Base-by-base conservation (phyloP, 2,888 invertebrate species). In the Philhelius pedissequus region DNA sequence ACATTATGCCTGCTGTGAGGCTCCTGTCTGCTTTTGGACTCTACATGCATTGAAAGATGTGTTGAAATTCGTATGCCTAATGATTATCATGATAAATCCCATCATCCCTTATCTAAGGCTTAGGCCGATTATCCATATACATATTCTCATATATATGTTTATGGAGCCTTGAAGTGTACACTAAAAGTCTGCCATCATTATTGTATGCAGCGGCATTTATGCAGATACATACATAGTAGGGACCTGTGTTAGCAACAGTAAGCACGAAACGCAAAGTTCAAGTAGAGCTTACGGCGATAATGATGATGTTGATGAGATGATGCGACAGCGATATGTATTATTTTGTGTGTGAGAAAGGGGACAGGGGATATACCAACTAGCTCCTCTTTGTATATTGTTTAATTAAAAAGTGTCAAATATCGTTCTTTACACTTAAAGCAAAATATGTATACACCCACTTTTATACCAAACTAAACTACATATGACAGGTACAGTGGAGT, bases 21-120 rank as follows among this genome's bases (percentile, higher is more conserved):
- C 43, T 35, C 45, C 73, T 74, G 54, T 69, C 78, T 83, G 56
- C 78, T 66, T 40, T 70, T 64, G 64, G 64, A 75, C 70, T 79
- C 32, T 25, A n/a, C 3, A n/a, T 40, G 40, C 75, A 84, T 84
- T 84, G 80, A 75, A 84, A 84, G 84, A 84, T 84, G 75, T 75
- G 75, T 71, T 84, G 75, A 84, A 71, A 84, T 75, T 79, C 84
- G 80, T 84, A 84, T 62, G 75, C 75, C 84, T 84, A 80, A 76
- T 84, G 79, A 84, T 84, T 80, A 84, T 84, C 79, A 71, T 60
- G 75, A 80, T 84, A 84, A 84, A 73, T 76, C 75, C 84, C 79
- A 68, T 54, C 84, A 54, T 30, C 58, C 52, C 56, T 75, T 75
- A 64, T 60, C 68, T 45, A 52, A 20, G 60, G 66, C 60, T 56